Evolutionary conservation across 2,888 invertebrate genomes (phyloP), one percentile per base, ranked within the genome.

Genomic region (Eupithecia insigniata): DNA sequence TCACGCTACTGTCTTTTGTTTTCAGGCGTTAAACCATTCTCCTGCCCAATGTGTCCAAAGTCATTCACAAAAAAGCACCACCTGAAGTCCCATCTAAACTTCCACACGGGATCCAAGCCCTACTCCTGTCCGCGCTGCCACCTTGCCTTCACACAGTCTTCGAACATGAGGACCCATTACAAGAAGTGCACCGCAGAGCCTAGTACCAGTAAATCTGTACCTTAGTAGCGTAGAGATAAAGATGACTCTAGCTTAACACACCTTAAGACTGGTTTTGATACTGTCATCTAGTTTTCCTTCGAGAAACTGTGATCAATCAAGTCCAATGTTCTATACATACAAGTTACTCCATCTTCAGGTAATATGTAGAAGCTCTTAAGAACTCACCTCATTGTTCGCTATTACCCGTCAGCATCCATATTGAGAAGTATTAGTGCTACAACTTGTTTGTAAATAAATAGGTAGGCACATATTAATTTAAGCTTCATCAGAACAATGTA

Each of bases 11-110:
- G 16, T 16, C 5, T 39, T 39, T 32, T 62, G 18, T 30, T 62
- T 78, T 88, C 88, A 96, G 97, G 97, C 64, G 95, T 97, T 10
- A 97, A 97, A 83, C 97, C 97, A 0, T 97, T 95, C 79, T 94
- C 95, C 28, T 96, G 96, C 76, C 95, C 95, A 1, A 85, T 96
- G 39, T 96, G 96, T 80, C 93, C 96, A 12, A 97, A 97, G 84
- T 96, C 97, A 10, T 98, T 98, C 88, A 97, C 97, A 58, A 97
- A 97, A 91, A 97, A 97, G 80, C 97, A 97, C 83, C 97, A 98
- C 82, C 92, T 98, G 61, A 97, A 97, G 89, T 97, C 97, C 0
- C 97, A 98, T 86, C 95, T 97, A 83, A 97, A 97, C 88, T 97
- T 97, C 85, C 97, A 98, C 87, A 97, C 97, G 0, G 97, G 97